Conservation (phyloP, 2,113 vertebrate genomes). For the Excalfactoria chinensis region DNA sequence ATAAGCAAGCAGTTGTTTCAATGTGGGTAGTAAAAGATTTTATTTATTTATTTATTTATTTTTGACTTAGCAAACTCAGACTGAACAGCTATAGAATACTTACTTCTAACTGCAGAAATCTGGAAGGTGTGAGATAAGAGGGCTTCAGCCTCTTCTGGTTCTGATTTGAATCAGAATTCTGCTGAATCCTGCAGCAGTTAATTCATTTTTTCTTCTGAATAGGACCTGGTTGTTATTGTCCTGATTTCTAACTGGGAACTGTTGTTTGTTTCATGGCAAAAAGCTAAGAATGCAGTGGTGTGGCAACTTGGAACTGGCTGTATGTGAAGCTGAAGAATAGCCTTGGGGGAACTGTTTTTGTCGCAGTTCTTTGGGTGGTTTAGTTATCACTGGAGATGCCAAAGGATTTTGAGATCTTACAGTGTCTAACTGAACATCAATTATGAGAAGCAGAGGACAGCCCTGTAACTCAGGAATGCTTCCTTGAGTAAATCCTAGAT, state of each 20-base stretch:
- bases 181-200: background rate
- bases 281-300: background rate
- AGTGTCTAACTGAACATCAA: background rate
- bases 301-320: background rate
- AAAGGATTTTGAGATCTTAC: background rate
- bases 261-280: background rate
- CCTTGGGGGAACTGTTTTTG: background rate
- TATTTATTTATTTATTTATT: background rate
- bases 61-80: background rate
- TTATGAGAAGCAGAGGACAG: background rate
- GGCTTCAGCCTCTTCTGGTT: background rate
- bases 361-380: rapidly evolving
- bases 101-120: background rate
- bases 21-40: background rate
- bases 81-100: background rate
- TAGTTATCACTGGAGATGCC: background rate
- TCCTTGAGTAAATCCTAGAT: background rate
- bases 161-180: background rate
- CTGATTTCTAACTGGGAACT: background rate
- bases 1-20: background rate
- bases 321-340: background rate
- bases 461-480: background rate
- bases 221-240: background rate
- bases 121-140: background rate
- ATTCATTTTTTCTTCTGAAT: background rate